Percentiles rank a stretch among this genome's conserved stretches.
phyloP scores from a whole-genome alignment of 2,888 invertebrate species.

The Tanypteryx hageni region DNA sequence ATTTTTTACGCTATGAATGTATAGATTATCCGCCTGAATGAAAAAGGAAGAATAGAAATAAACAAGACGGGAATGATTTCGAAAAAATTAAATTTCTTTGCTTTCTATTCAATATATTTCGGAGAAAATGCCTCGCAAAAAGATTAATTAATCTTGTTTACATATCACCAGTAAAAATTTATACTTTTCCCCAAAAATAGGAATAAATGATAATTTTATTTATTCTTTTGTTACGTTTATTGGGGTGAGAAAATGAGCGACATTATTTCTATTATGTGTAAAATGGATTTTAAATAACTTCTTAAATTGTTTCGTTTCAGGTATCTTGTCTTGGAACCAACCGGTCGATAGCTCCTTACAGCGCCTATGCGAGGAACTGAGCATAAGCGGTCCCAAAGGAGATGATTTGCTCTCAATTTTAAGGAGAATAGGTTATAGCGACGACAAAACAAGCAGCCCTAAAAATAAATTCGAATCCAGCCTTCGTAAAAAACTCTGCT shows the following conservation, averaged over 20 bases:
- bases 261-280: neutral
- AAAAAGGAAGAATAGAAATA: too few relatives aligned
- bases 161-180: neutral
- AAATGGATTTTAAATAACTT: neutral
- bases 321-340: neutral
- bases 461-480: neutral
- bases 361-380: neutral
- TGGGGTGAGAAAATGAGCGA: neutral
- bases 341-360: neutral
- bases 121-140: neutral
- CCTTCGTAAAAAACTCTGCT: neutral
- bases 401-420: neutral
- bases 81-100: too few relatives aligned
- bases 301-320: neutral
- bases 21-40: too few relatives aligned
- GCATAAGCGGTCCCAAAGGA: neutral
- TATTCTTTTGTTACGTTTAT: neutral
- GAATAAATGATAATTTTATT: neutral
- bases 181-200: neutral
- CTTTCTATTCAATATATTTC: neutral
- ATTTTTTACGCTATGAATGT: too few relatives aligned
- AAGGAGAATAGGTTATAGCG: neutral
- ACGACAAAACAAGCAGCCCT: neutral
- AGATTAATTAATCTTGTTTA: neutral
- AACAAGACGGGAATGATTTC: too few relatives aligned